Evolutionary conservation across 2,888 invertebrate species (phyloP).

Genomic region (Teinopalpus imperialis): DNA sequence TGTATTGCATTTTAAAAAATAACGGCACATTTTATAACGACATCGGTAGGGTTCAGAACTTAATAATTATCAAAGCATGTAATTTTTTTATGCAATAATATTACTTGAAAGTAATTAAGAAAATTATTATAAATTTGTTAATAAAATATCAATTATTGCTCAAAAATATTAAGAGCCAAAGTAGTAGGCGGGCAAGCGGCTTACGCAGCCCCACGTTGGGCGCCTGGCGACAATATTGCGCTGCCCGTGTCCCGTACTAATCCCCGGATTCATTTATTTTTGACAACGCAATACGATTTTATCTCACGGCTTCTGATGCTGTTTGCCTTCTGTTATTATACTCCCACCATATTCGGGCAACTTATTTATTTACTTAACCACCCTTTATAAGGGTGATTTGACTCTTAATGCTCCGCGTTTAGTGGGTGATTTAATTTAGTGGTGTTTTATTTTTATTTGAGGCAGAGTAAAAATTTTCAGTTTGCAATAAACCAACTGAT

Average conservation of each 20-base stretch:
- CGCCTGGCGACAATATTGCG: slow-evolving; percentile 74
- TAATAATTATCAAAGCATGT: no score
- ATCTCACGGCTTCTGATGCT: slow-evolving; percentile 81
- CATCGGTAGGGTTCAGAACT: no score
- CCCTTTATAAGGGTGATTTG: slow-evolving; percentile 70
- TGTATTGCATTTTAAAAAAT: no score
- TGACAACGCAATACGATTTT: slow-evolving; percentile 83
- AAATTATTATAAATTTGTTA: slow-evolving; percentile 28
- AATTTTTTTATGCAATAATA: no score
- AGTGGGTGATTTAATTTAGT: slow-evolving; percentile 59
- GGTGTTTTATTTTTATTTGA: slow-evolving; percentile 21
- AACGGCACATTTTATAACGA: no score
- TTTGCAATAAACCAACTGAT: not conserved
- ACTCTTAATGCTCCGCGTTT: slow-evolving; percentile 71
- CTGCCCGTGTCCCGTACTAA: slow-evolving; percentile 74
- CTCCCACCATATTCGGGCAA: slow-evolving; percentile 71
- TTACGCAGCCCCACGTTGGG: slow-evolving; percentile 69
- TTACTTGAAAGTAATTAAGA: no score
- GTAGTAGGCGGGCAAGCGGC: slow-evolving; percentile 44
- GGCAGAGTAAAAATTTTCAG: not conserved
- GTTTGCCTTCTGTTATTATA: slow-evolving; percentile 81
- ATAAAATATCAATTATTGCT: slow-evolving; percentile 36
- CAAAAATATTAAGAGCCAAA: slow-evolving; percentile 36
- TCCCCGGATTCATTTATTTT: slow-evolving; percentile 82
- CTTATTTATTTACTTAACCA: slow-evolving; percentile 77